A percentile compares a stretch with the other conserved stretches of the same genome.
Evolutionary conservation across 2,888 invertebrate species (phyloP).

Genomic region (Keiferia lycopersicella): DNA sequence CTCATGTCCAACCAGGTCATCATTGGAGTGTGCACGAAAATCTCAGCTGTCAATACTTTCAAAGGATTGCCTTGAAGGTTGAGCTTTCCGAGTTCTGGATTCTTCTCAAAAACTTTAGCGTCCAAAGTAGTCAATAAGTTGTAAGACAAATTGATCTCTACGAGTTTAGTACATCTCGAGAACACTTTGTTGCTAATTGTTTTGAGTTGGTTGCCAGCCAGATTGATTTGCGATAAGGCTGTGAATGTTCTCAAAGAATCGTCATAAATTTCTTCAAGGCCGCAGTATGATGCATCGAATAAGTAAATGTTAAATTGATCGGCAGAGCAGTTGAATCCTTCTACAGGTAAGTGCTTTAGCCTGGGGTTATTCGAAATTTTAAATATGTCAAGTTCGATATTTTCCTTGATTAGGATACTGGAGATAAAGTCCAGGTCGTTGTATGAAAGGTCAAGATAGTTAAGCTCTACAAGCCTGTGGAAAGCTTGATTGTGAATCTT

Average conservation of each 20-base stretch:
- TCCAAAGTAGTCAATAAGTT: slow-evolving; percentile 84
- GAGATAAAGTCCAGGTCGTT: slow-evolving; percentile 86
- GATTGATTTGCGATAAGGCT: slow-evolving; percentile 83
- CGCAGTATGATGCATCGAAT: slow-evolving; percentile 88
- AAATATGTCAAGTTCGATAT: slow-evolving; percentile 85
- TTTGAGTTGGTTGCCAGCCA: slow-evolving; percentile 85
- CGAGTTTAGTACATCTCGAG: slow-evolving; percentile 79
- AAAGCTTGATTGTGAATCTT: slow-evolving; percentile 87
- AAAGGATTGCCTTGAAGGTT: slow-evolving; percentile 88
- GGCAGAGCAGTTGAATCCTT: slow-evolving; percentile 84
- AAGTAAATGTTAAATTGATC: slow-evolving; percentile 84
- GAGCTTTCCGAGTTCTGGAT: slow-evolving; percentile 83
- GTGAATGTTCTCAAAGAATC: slow-evolving; percentile 87
- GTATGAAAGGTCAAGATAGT: slow-evolving; percentile 87
- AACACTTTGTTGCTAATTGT: slow-evolving; percentile 80
- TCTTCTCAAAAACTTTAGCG: slow-evolving; percentile 84
- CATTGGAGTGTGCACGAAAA: slow-evolving; percentile 83
- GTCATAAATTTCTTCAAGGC: slow-evolving; percentile 82
- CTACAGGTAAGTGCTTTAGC: slow-evolving; percentile 84
- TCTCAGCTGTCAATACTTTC: slow-evolving; percentile 83
- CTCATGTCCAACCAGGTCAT: slow-evolving; percentile 87
- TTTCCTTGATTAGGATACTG: slow-evolving; percentile 85
- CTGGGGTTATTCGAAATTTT: slow-evolving; percentile 86
- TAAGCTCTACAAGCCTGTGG: slow-evolving; percentile 83
- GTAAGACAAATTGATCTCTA: slow-evolving; percentile 86